phyloP scores from a whole-genome alignment of 2,797 vertebrate genomes.

The Crotalus adamanteus region DNA sequence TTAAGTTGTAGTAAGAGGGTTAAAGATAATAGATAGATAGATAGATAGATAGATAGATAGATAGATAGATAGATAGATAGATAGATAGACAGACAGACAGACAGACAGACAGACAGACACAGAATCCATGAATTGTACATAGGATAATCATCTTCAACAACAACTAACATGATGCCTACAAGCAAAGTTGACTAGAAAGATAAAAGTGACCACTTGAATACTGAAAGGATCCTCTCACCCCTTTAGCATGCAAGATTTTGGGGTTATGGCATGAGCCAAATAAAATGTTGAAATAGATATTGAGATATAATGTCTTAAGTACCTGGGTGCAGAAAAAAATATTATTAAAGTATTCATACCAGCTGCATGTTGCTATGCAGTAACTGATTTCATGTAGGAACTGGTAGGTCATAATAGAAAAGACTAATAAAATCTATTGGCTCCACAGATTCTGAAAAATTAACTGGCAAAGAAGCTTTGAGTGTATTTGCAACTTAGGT shows the following conservation, averaged over 20 bases:
- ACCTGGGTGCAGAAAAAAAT: neutral
- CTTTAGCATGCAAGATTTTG: conserved; percentile 1
- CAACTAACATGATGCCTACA: neutral
- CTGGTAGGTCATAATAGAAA: conserved; percentile 13
- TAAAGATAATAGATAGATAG: neutral
- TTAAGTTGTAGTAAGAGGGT: neutral
- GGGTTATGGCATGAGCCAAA: neutral
- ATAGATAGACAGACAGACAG: neutral
- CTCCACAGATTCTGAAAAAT: neutral
- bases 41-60: neutral
- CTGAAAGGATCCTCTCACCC: neutral
- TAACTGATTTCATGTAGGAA: conserved; percentile 31
- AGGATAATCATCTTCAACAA: neutral
- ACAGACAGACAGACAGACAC: neutral
- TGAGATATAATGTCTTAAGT: neutral
- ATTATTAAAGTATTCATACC: conserved; percentile 8
- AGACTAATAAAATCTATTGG: neutral
- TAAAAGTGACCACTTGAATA: neutral
- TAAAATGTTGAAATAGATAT: neutral
- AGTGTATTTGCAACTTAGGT: neutral
- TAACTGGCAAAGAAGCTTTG: neutral
- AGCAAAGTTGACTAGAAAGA: neutral
- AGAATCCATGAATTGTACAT: neutral
- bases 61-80: neutral
- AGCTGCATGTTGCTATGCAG: neutral